These are phyloP conservation scores for Astreopora myriophthalma DNA, from an alignment of 64 coral and sea anemone genomes.

Conservation along the genomic window DNA sequence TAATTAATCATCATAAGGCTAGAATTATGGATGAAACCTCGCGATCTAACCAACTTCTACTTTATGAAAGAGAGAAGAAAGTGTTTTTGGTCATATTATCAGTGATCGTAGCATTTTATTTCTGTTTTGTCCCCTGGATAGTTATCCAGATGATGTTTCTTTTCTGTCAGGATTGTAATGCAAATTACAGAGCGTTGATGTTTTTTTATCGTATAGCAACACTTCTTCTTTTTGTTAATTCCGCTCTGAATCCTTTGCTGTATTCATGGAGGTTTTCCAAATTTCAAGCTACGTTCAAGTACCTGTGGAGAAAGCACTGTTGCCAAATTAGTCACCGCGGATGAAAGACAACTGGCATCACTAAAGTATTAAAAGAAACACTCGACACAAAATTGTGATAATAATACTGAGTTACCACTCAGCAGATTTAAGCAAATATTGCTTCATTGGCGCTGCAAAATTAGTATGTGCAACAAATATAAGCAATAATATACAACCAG, in stretches of 20 bases:
- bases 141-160: background rate
- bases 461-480: too few relatives aligned
- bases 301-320: background rate
- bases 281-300: conserved; percentile 1
- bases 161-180: background rate
- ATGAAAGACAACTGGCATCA: background rate
- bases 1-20: background rate
- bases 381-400: background rate
- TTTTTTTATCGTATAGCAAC: background rate
- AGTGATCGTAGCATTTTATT: background rate
- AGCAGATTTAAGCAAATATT: too few relatives aligned
- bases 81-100: background rate
- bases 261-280: conserved; percentile 62
- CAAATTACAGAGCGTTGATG: background rate
- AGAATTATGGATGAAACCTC: background rate
- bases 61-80: conserved; percentile 14
- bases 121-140: conserved; percentile 1
- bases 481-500: too few relatives aligned
- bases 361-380: background rate
- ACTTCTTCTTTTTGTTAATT: background rate
- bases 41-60: background rate
- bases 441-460: too few relatives aligned
- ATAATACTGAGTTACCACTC: too few relatives aligned
- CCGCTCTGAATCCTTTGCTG: conserved; percentile 15
- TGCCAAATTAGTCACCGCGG: background rate